phyloP scores from a whole-genome alignment of 2,888 invertebrate species.

The Pterobdella sp. region DNA sequence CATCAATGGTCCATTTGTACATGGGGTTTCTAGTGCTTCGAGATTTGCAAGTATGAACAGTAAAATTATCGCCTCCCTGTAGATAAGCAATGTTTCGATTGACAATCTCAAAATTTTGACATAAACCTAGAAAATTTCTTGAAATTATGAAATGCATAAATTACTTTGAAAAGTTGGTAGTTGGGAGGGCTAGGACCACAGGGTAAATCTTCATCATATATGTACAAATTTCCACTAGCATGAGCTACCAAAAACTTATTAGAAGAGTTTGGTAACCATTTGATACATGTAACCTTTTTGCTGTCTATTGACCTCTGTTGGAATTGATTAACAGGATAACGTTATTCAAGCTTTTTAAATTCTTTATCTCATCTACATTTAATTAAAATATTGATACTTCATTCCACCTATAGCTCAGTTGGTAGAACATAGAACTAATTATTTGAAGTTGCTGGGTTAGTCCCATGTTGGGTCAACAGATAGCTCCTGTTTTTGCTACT shows the following conservation, averaged over 20 bases:
- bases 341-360: no score
- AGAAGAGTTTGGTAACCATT: slow-evolving; percentile 91
- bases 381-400: no score
- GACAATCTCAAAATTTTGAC: no score
- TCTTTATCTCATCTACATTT: no score
- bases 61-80: slow-evolving; percentile 76
- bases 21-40: slow-evolving; percentile 91
- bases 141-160: neutral
- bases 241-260: slow-evolving; percentile 90
- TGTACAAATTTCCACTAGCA: slow-evolving; percentile 88
- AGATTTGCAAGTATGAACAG: slow-evolving; percentile 88
- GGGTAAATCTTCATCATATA: slow-evolving; percentile 80
- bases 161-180: slow-evolving; percentile 79
- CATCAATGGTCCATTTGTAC: slow-evolving; percentile 61
- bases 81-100: no score
- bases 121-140: neutral
- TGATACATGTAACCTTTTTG: slow-evolving; percentile 87
- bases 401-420: no score
- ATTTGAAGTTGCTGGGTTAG: no score
- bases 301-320: slow-evolving; percentile 83
- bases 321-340: neutral
- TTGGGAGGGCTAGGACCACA: slow-evolving; percentile 83
- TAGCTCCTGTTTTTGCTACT: no score
- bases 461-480: no score
- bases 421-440: no score